phyloP scores from a whole-genome alignment of 2,113 vertebrate genomes.

The Pedionomus torquatus region DNA sequence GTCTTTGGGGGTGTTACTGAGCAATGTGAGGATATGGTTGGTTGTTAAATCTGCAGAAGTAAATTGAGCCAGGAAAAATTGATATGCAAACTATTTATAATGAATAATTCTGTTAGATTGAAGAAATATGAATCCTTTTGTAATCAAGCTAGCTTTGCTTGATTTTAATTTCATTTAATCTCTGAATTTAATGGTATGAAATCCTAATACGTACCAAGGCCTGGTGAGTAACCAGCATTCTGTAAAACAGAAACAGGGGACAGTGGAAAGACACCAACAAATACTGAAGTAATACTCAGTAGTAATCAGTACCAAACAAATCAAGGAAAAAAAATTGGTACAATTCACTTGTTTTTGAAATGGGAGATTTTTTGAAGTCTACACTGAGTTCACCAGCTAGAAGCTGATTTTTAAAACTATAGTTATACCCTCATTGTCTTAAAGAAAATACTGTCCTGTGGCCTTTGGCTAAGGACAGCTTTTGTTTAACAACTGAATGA shows the following conservation, averaged over 20 bases:
- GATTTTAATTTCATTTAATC: too few relatives aligned
- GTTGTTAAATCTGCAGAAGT: neutral
- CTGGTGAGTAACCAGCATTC: neutral
- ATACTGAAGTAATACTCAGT: neutral
- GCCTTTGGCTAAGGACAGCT: neutral
- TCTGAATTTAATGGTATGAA: neutral
- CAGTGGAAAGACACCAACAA: neutral
- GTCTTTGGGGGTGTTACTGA: neutral
- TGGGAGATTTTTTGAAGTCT: neutral
- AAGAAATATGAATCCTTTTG: slow-evolving; percentile 1
- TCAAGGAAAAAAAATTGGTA: neutral
- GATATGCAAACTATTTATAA: neutral
- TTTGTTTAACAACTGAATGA: neutral
- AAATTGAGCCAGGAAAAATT: neutral
- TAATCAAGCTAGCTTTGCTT: neutral
- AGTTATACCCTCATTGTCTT: neutral
- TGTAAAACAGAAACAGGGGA: neutral
- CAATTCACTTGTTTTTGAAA: neutral
- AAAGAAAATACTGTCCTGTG: neutral
- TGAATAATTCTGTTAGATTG: neutral
- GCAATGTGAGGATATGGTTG: neutral
- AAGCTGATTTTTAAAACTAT: neutral
- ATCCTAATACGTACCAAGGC: neutral
- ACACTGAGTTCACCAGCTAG: neutral
- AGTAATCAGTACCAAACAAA: neutral